Percentiles rank a stretch among this genome's conserved stretches.
phyloP scores from a whole-genome alignment of 2,797 vertebrate genomes.

The Myotis planiceps region DNA sequence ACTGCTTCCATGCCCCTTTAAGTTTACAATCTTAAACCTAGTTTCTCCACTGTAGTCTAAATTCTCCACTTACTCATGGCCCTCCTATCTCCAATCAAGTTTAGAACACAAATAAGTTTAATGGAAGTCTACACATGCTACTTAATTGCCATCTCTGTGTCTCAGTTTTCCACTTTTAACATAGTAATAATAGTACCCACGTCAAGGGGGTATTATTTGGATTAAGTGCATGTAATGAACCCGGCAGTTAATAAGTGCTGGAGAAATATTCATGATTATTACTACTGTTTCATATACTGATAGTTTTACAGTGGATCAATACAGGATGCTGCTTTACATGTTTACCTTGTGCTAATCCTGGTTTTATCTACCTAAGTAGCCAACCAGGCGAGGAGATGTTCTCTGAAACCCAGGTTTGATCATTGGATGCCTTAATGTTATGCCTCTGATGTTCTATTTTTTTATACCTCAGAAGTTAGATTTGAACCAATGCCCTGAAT shows the following conservation, averaged over 20 bases:
- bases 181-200: background rate
- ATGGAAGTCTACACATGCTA: background rate
- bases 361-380: background rate
- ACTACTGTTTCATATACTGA: background rate
- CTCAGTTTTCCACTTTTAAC: background rate
- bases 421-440: background rate
- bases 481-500: background rate
- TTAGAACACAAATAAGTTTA: background rate
- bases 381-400: background rate
- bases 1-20: background rate
- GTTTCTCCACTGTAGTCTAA: background rate
- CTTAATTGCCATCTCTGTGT: background rate
- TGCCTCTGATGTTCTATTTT: background rate
- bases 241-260: background rate
- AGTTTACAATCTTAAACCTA: background rate
- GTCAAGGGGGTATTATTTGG: background rate
- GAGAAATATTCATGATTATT: background rate
- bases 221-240: background rate
- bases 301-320: background rate
- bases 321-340: background rate
- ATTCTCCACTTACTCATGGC: background rate
- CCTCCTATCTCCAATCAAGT: background rate
- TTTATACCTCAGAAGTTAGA: background rate
- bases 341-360: background rate
- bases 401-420: background rate